A percentile compares a stretch with the other conserved stretches of the same genome.
phyloP scores from a whole-genome alignment of 2,797 vertebrate species.

The Aselliscus stoliczkanus region DNA sequence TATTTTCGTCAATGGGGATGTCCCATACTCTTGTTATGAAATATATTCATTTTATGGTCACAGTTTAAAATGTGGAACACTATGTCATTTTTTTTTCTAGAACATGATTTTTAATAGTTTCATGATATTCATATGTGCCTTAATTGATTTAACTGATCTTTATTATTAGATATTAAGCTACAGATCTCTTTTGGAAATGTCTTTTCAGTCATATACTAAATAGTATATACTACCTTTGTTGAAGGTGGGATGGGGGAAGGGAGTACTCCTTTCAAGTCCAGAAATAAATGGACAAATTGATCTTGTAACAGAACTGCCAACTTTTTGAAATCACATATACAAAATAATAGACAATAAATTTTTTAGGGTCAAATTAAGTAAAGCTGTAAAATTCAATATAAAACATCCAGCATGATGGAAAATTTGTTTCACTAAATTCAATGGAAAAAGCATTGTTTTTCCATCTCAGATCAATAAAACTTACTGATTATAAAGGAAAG shows the following conservation, averaged over 20 bases:
- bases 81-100: not conserved
- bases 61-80: not conserved
- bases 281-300: not conserved
- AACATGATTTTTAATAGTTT: not conserved
- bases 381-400: not conserved
- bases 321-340: not conserved
- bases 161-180: not conserved
- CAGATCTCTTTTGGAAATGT: not conserved
- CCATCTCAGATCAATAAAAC: not conserved
- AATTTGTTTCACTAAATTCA: not conserved
- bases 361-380: not conserved
- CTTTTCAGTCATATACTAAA: not conserved
- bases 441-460: not conserved
- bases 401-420: not conserved
- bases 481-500: not conserved
- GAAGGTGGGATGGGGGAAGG: not conserved
- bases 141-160: not conserved
- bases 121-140: not conserved
- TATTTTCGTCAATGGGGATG: too few species aligned
- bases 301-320: not conserved
- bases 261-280: constrained; percentile 3
- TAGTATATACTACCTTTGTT: not conserved
- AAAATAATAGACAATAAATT: not conserved
- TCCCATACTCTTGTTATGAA: not conserved
- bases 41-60: not conserved